Percentiles rank a stretch among this genome's conserved stretches.
Evolutionary conservation across 2,888 invertebrate genomes (phyloP).

Genomic region (Hypselothyrea guttata): DNA sequence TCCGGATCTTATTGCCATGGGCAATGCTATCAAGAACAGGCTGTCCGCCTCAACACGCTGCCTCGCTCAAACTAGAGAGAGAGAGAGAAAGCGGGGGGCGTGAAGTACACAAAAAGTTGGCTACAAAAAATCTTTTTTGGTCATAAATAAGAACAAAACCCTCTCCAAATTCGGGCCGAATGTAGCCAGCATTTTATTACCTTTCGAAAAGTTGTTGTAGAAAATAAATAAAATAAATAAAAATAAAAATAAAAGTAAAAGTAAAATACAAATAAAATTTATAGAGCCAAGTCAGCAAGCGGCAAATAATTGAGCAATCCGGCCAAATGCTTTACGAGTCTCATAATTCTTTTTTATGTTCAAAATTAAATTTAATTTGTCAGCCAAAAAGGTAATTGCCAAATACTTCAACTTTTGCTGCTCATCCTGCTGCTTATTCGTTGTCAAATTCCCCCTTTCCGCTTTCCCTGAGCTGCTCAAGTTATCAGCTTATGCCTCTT

Average conservation of each 20-base stretch:
- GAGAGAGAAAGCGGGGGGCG: not conserved
- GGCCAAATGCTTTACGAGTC: constrained; percentile 47
- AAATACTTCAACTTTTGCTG: constrained; percentile 33
- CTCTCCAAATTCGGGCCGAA: not conserved
- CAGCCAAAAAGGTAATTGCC: constrained; percentile 46
- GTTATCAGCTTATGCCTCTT: no score
- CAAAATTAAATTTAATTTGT: constrained; percentile 64
- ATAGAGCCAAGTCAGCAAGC: constrained; percentile 46
- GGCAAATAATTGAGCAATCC: constrained; percentile 65
- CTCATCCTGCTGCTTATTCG: constrained; percentile 5
- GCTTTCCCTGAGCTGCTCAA: not conserved
- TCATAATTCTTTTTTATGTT: constrained; percentile 53
- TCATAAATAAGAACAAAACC: constrained; percentile 56
- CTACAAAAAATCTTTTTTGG: constrained; percentile 50
- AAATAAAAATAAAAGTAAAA: constrained; percentile 34
- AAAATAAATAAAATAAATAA: constrained; percentile 19
- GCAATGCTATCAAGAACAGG: constrained; percentile 56
- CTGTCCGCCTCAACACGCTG: constrained; percentile 40
- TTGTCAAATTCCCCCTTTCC: not conserved
- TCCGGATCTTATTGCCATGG: constrained; percentile 11
- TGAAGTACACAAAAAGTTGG: constrained; percentile 23
- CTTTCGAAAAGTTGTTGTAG: constrained; percentile 48
- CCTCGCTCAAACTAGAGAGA: not conserved
- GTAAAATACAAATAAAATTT: constrained; percentile 60
- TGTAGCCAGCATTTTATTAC: constrained; percentile 60